Evolutionary conservation across 2,888 invertebrate species (phyloP), one percentile per base, ranked within the genome.

Genomic region (Amphipyra tragopoginis): DNA sequence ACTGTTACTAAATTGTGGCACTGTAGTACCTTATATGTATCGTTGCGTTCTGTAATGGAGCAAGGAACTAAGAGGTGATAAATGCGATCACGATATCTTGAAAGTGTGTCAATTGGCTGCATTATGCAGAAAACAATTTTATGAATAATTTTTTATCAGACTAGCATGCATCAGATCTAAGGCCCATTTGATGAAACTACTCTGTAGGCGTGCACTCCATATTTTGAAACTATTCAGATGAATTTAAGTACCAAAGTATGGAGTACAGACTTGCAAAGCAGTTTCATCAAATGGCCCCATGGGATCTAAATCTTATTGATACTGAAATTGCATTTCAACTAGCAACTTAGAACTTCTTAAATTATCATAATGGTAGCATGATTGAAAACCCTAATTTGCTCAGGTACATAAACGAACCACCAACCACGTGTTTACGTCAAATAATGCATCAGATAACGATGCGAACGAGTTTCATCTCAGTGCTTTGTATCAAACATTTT

Each of bases 1-100:
- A 77, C 58, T 66, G 74, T 83, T 82, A 72, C 82, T 75, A 79
- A 73, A 72, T 66, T 75, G 67, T 72, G 33, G 60, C 57, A 61
- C 48, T 50, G 36, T 65, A 60, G 64, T 65, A 64, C 67, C 60
- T 60, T 66, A 67, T 69, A 60, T 57, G 48, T 69, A 60, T 65
- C 60, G 36, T 58, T 33, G 44, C 34, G 49, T 47, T 56, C 36
- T 61, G 47, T 65, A 61, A 56, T 61, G 45, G 38, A 60, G 49
- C 50, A 48, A 57, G 48, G 60, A 64, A 51, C 48, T 45, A 53
- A 54, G 40, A 54, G 38, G 14, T 49, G 40, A 45, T 54, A 11
- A 40, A 50, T 56, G n/a, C 14, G 61, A 59, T 58, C 63, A 64
- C 58, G 67, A 57, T 68, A 64, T 56, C 26, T 57, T 42, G 42